Evolutionary conservation across 53 echinoderm and acorn worm species (phyloP).

Genomic region (Paelopatides confundens): DNA sequence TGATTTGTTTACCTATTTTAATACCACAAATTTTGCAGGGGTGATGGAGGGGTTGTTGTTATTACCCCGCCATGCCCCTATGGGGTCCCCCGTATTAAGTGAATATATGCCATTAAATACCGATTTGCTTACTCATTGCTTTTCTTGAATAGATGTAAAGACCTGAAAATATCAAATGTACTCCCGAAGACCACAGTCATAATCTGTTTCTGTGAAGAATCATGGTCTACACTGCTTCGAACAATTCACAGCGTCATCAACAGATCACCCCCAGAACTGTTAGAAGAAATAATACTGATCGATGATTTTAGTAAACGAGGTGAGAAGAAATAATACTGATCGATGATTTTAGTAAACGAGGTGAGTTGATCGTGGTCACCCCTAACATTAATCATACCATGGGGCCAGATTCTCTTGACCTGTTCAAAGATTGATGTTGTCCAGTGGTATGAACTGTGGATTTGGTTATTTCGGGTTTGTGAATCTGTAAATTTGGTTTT

Average conservation of each 20-base stretch:
- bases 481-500: no score
- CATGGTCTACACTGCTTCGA: conserved; percentile 91
- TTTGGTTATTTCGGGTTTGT: no score
- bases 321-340: conserved; percentile 84
- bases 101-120: no score
- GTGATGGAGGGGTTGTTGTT: background rate
- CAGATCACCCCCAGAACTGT: conserved; percentile 90
- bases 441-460: no score
- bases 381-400: no score
- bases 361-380: conserved; percentile 25
- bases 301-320: no score
- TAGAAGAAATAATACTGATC: conserved; percentile 86
- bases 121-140: background rate
- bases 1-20: no score
- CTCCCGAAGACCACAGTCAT: conserved; percentile 86
- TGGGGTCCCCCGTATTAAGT: background rate
- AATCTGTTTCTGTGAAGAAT: conserved; percentile 97
- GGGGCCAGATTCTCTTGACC: no score
- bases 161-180: conserved; percentile 69
- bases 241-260: conserved; percentile 94
- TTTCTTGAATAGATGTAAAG: conserved; percentile 52
- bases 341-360: conserved; percentile 95
- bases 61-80: background rate
- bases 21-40: no score
- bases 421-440: no score